These are phyloP conservation scores for Meandrina meandrites DNA, from an alignment of 92 coral and sea anemone genomes.

Conservation along the genomic window DNA sequence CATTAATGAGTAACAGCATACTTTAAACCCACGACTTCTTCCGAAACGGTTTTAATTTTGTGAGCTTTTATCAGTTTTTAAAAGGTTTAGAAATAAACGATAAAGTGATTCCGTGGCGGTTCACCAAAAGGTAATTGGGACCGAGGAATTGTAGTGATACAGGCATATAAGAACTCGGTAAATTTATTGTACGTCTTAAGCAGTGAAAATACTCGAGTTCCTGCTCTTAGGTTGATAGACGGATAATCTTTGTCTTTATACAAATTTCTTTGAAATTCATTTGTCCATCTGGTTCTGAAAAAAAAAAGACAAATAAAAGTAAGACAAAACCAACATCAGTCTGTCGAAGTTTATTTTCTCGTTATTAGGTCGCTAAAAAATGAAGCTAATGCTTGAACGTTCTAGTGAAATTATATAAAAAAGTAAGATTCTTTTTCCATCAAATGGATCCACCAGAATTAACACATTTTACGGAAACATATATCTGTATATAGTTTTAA, in stretches of 20 bases:
- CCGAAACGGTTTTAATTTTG: not conserved
- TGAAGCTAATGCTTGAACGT: not conserved
- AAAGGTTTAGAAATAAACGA: not conserved
- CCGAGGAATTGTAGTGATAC: not conserved
- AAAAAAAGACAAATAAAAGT: no score
- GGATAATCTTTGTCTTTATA: not conserved
- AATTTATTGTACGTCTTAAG: not conserved
- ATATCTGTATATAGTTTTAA: not conserved
- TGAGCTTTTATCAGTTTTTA: not conserved
- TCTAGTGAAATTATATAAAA: not conserved
- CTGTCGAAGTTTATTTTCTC: no score
- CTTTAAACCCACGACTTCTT: not conserved
- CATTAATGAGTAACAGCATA: not conserved
- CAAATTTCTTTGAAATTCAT: not conserved
- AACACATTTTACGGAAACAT: not conserved
- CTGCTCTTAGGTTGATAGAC: not conserved
- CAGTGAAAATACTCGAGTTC: not conserved
- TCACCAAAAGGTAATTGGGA: not conserved
- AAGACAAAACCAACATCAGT: no score
- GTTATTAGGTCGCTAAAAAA: not conserved
- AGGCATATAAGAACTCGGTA: not conserved
- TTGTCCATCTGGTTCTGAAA: no score
- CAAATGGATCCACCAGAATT: not conserved
- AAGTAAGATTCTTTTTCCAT: no score
- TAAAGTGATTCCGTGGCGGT: not conserved